Conservation (phyloP, 2,113 vertebrate genomes). For the Osmerus eperlanus region DNA sequence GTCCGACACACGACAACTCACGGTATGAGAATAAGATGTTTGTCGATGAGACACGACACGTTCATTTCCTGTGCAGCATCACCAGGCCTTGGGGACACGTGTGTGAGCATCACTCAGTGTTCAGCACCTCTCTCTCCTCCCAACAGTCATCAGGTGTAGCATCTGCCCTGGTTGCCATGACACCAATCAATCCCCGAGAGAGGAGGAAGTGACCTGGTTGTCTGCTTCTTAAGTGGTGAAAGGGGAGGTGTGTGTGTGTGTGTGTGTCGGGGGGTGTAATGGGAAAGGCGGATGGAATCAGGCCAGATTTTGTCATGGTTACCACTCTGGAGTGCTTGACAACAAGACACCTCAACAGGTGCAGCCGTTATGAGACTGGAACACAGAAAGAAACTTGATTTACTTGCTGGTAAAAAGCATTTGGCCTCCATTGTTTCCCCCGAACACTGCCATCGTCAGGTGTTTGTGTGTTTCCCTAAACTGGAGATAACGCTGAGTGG, state of each 20-base stretch:
- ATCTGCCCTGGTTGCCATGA: conserved; percentile 21
- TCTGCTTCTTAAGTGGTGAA: too few species aligned
- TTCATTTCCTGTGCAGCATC: too few species aligned
- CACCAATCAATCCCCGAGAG: conserved; percentile 28
- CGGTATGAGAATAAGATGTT: too few species aligned
- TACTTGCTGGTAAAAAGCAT: conserved; percentile 18
- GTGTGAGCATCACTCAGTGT: too few species aligned
- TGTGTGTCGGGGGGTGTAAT: background rate
- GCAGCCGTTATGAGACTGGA: background rate
- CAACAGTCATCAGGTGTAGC: conserved; percentile 11
- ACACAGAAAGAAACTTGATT: background rate
- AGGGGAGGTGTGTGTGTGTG: background rate
- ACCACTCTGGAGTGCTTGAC: background rate
- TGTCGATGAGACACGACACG: too few species aligned
- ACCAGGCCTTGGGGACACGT: too few species aligned
- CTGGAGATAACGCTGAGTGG: conserved; percentile 37
- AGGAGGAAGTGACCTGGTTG: too few species aligned
- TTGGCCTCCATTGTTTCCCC: conserved; percentile 18
- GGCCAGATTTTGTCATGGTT: background rate
- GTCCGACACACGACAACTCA: too few species aligned
- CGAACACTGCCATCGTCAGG: conserved; percentile 12
- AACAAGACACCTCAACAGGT: background rate
- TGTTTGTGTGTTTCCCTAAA: conserved; percentile 45
- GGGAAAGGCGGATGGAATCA: background rate
- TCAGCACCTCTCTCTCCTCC: background rate